phyloP scores from a whole-genome alignment of 2,888 invertebrate genomes.

The Petrophora chlorosata region DNA sequence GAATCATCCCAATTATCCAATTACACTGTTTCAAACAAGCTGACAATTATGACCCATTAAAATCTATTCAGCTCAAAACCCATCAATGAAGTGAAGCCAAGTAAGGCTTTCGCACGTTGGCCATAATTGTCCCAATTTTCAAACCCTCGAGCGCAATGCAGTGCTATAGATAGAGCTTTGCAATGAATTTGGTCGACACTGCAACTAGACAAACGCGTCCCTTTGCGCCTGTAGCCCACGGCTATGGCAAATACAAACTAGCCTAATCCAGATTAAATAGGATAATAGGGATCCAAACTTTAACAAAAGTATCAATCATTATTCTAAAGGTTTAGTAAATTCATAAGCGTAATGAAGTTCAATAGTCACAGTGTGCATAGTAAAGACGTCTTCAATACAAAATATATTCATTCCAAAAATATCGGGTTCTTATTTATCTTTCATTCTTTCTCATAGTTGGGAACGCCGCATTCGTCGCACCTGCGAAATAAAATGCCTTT shows the following conservation, averaged over 20 bases:
- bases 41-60: too few species aligned
- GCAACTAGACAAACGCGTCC: too few species aligned
- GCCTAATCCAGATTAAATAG: not conserved
- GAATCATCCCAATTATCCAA: not conserved
- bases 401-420: slow-evolving; percentile 77
- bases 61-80: too few species aligned
- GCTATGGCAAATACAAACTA: too few species aligned
- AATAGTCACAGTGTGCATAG: slow-evolving; percentile 64
- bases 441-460: slow-evolving; percentile 55
- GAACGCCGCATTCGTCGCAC: slow-evolving; percentile 68
- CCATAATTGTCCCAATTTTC: too few species aligned
- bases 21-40: too few species aligned
- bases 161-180: too few species aligned
- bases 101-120: too few species aligned
- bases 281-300: slow-evolving; percentile 1
- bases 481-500: slow-evolving; percentile 48
- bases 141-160: too few species aligned
- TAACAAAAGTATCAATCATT: slow-evolving; percentile 17
- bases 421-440: slow-evolving; percentile 54
- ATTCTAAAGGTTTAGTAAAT: slow-evolving; percentile 58
- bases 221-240: too few species aligned
- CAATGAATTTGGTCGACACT: too few species aligned
- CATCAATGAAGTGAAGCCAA: too few species aligned
- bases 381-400: slow-evolving; percentile 60
- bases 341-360: slow-evolving; percentile 74